phyloP scores from a whole-genome alignment of 1,140 invertebrate genomes.

The Oedothorax gibbosus region DNA sequence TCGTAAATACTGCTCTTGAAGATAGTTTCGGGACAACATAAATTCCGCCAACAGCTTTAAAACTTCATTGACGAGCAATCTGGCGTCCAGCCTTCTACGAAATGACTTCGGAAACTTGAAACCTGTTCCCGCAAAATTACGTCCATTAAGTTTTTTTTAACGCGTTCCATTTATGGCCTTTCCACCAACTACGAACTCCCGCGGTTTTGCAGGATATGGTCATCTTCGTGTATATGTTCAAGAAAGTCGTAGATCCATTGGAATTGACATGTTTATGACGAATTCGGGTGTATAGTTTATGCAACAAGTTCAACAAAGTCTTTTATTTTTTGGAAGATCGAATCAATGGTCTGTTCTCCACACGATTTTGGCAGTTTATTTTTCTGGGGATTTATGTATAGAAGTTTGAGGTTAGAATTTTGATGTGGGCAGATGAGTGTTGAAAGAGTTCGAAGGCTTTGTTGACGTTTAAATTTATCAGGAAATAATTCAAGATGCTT shows the following conservation, averaged over 20 bases:
- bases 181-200: background rate
- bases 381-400: slow-evolving; percentile 1
- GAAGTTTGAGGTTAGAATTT: slow-evolving; percentile 12
- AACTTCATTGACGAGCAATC: background rate
- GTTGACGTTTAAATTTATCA: background rate
- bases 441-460: background rate
- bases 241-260: background rate
- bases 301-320: slow-evolving; percentile 19
- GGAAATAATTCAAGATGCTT: no score
- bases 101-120: background rate
- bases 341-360: background rate
- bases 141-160: slow-evolving; percentile 14
- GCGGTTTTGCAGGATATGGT: background rate
- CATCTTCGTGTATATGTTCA: background rate
- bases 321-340: background rate
- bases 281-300: slow-evolving; percentile 24
- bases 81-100: slow-evolving; percentile 5
- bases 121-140: slow-evolving; percentile 1
- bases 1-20: slow-evolving; percentile 14
- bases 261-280: slow-evolving; percentile 37
- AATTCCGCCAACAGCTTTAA: slow-evolving; percentile 12
- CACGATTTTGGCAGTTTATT: no score
- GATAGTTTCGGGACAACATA: background rate
- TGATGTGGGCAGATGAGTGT: background rate
- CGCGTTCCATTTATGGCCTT: slow-evolving; percentile 13